Evolutionary conservation across 2,113 vertebrate genomes (phyloP).

Genomic region (Protobothrops mucrosquamatus): DNA sequence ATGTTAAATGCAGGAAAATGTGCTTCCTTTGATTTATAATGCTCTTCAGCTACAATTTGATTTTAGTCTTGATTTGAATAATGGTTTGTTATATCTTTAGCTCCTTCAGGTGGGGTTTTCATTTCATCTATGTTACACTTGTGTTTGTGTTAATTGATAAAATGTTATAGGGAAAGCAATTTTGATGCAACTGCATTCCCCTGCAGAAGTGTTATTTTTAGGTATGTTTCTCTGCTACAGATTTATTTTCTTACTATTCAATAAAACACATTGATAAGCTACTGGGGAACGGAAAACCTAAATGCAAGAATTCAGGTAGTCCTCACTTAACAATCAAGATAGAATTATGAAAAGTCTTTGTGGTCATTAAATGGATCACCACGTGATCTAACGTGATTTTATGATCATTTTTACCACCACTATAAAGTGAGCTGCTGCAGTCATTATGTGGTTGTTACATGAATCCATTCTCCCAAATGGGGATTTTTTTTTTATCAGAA

Average conservation of each 20-base stretch:
- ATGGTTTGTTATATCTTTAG: neutral
- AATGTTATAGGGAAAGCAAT: neutral
- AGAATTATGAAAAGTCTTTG: neutral
- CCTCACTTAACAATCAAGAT: neutral
- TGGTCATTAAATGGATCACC: neutral
- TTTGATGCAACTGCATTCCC: neutral
- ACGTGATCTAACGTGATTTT: neutral
- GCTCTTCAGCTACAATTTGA: neutral
- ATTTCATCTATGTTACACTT: neutral
- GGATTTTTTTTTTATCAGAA: neutral
- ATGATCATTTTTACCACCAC: neutral
- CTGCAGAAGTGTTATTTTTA: neutral
- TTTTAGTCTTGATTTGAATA: neutral
- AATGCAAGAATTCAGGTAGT: neutral
- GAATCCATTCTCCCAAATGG: neutral
- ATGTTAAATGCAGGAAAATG: neutral
- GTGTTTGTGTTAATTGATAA: neutral
- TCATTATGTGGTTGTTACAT: neutral
- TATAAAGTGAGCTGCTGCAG: neutral
- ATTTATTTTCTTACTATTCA: neutral
- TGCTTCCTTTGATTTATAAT: neutral
- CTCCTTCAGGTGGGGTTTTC: neutral
- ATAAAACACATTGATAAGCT: neutral
- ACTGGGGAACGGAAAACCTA: neutral
- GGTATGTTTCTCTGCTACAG: neutral